Percentiles rank a stretch among this genome's conserved stretches.
Evolutionary conservation across 2,113 vertebrate species (phyloP).

Genomic region (Paradoxurus hermaphroditus): DNA sequence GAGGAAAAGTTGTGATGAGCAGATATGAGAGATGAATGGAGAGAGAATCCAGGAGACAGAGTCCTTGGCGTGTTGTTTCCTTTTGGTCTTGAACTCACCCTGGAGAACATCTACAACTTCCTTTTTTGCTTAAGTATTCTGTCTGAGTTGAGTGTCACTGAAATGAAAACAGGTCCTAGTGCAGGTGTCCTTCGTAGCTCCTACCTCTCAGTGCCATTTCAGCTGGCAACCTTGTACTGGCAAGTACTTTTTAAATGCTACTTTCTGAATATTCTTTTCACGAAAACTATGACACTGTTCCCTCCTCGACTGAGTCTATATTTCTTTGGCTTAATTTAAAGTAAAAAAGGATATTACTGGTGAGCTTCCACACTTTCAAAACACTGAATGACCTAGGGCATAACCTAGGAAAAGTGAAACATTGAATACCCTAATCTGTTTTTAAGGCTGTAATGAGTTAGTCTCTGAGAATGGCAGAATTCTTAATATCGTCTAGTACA

Average conservation of each 20-base stretch:
- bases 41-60: not conserved
- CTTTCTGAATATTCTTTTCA: not conserved
- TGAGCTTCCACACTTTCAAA: not conserved
- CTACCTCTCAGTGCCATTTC: not conserved
- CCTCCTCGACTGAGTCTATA: not conserved
- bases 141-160: not conserved
- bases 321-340: constrained; percentile 20
- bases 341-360: not conserved
- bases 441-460: not conserved
- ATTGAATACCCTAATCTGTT: not conserved
- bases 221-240: not conserved
- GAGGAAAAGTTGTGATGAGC: not conserved
- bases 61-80: not conserved
- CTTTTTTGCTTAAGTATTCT: not conserved
- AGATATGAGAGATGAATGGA: not conserved
- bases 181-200: not conserved
- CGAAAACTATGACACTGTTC: not conserved
- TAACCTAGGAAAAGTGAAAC: not conserved
- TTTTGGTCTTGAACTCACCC: not conserved
- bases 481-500: not conserved
- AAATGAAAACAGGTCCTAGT: not conserved
- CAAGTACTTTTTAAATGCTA: not conserved
- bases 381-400: not conserved
- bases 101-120: not conserved
- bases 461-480: not conserved